Conservation (phyloP, 2,797 vertebrate species). For the Acipenser ruthenus region DNA sequence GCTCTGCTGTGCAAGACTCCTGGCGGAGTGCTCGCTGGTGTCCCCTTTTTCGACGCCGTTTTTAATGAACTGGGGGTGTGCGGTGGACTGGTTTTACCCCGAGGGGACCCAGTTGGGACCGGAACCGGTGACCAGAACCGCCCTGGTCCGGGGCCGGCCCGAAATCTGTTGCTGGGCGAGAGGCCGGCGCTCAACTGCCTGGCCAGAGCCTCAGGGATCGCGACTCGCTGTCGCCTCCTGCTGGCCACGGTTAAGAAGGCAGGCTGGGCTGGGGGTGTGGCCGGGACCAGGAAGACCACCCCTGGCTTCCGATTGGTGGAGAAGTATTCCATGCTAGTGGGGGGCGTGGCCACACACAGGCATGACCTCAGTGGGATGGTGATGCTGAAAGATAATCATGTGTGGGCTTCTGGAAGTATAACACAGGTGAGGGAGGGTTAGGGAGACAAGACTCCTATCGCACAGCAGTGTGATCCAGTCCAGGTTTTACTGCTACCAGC, state of each 20-base stretch:
- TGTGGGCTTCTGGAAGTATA: slow-evolving; percentile 67
- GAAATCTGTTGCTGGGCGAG: slow-evolving; percentile 66
- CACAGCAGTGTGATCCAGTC: too few species aligned
- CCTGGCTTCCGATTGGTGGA: slow-evolving; percentile 78
- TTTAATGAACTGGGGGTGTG: slow-evolving; percentile 65
- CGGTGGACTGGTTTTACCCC: slow-evolving; percentile 58
- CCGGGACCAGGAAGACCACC: slow-evolving; percentile 75
- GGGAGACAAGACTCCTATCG: too few species aligned
- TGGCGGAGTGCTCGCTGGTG: slow-evolving; percentile 61
- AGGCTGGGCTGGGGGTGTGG: slow-evolving; percentile 64
- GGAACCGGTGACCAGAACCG: slow-evolving; percentile 51
- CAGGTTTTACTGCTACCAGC: too few species aligned
- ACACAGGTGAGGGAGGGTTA: slow-evolving; percentile 43
- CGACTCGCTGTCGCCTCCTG: slow-evolving; percentile 52
- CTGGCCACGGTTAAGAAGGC: slow-evolving; percentile 24
- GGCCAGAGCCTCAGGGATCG: slow-evolving; percentile 70
- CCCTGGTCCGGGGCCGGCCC: slow-evolving; percentile 58
- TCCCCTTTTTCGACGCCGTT: slow-evolving; percentile 71
- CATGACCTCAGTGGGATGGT: slow-evolving; percentile 67
- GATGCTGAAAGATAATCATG: slow-evolving; percentile 82
- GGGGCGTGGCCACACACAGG: slow-evolving; percentile 63
- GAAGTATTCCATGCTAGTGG: slow-evolving; percentile 75
- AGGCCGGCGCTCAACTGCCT: slow-evolving; percentile 69
- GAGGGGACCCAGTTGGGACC: slow-evolving; percentile 49
- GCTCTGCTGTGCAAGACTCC: slow-evolving; percentile 67